Evolutionary conservation across 1,140 invertebrate species (phyloP), one percentile per base, ranked within the genome.

Genomic region (Drosophila kohkoa): DNA sequence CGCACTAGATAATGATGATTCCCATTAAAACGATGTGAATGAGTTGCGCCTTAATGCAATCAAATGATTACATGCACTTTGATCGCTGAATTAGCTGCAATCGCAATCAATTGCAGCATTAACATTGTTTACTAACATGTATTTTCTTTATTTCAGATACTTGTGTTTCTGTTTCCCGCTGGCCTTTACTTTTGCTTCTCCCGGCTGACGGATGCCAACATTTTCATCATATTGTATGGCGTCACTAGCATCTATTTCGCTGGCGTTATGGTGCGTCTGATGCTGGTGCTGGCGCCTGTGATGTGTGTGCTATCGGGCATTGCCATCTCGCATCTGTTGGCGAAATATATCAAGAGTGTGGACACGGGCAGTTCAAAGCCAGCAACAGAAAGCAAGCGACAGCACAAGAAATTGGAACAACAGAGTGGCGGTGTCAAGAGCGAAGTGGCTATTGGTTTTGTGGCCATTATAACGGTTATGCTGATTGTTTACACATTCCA

Each of bases 211-310:
- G 98, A 99, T 93, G 96, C 98, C 30, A 99, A 99, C 93, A 99
- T 99, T 70, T 99, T 99, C 91, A 96, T 99, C 58, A 98, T 99
- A 79, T 94, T 99, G 46, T 99, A 99, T 93, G 99, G 98, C 16
- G 97, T 99, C 2, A 99, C 98, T 5, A 98, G 98, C 91, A 98
- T 99, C 83, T 99, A 99, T 92, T 99, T 99, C 95, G 98, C 98
- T 60, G 98, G 98, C 80, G 98, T 99, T 15, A 99, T 99, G 99
- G 98, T 99, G 13, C 98, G 99, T 93, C 94, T 99, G 32, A 99
- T 99, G 98, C 93, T 99, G 82, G 98, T 99, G 3, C 94, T 99
- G 58, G 98, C 99, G 1, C 99, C 99, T 1, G 98, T 99, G 0
- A 99, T 99, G 98, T 99, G 98, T 89, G 98, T 99, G 75, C 93